A percentile compares a stretch with the other conserved stretches of the same genome.
Evolutionary conservation across 1,140 invertebrate genomes (phyloP).

Genomic region (Berghia stephanieae): DNA sequence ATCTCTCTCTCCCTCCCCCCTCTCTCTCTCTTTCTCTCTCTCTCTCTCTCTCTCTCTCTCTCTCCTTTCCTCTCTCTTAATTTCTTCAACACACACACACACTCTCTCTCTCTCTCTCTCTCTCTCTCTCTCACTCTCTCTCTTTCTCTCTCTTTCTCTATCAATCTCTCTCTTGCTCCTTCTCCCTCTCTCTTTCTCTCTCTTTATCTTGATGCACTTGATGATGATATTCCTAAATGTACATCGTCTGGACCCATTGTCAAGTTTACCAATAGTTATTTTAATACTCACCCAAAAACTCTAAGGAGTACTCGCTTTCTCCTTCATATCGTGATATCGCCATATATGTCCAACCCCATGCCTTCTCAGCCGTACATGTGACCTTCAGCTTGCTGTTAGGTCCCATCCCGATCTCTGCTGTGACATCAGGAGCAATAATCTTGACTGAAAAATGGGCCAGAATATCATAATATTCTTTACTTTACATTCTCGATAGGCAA

Average conservation of each 20-base stretch:
- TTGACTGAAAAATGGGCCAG: conserved; percentile 32
- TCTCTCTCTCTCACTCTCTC: background rate
- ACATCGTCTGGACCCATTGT: no score
- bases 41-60: conserved; percentile 21
- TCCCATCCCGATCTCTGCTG: conserved; percentile 36
- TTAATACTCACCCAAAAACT: conserved; percentile 30
- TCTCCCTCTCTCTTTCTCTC: background rate
- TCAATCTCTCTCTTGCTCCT: no score
- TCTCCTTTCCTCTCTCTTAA: no score
- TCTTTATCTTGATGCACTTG: no score
- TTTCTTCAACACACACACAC: no score
- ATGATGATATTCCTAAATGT: no score
- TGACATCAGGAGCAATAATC: conserved; percentile 39
- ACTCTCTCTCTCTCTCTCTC: background rate
- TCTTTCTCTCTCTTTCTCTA: no score
- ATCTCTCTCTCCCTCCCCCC: background rate
- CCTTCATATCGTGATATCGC: conserved; percentile 36
- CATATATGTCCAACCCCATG: conserved; percentile 40
- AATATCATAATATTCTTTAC: no score
- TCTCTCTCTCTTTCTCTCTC: background rate
- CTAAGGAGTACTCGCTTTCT: conserved; percentile 24
- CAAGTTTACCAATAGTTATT: no score
- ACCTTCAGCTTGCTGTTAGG: conserved; percentile 36
- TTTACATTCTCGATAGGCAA: no score
- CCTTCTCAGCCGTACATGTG: conserved; percentile 36